Evolutionary conservation across 1,140 invertebrate genomes (phyloP), one percentile per base, ranked within the genome.

Genomic region (Fopius arisanus): DNA sequence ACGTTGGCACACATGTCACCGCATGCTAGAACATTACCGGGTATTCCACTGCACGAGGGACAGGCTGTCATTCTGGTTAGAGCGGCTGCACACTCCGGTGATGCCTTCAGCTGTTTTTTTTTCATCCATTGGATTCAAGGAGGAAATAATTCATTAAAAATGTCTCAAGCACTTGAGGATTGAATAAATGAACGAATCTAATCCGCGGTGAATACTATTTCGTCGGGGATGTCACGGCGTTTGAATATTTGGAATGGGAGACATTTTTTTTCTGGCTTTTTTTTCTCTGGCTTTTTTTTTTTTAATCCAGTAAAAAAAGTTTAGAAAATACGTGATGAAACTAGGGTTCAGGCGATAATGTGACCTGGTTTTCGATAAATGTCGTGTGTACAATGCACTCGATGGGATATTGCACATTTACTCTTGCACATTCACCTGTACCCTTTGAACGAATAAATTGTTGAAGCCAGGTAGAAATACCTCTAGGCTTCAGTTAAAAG

Each of bases 1-100:
- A 96, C 95, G 85, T 96, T 96, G 33, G 94, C 89, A 84, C 97
- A 99, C 88, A 95, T 97, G 75, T 93, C 92, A 76, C 92, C 92
- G 88, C 97, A 98, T 0, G 95, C 93, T 74, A 94, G 92, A 28
- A 93, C 88, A 79, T 89, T 88, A 78, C 88, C 86, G 79, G 89
- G 81, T 41, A 93, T 88, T 0, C 95, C 96, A 59, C 91, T 92
- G 85, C 97, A 98, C 40, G 92, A 90, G 28, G 94, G 94, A 84
- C 97, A 98, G 78, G 93, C 93, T 75, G 93, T 93, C 93, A 98
- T 96, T 77, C 92, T 92, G 59, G 93, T 94, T 79, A 97, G 88
- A 0, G 94, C 93, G 3, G 90, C 90, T 16, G 91, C 91, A 84
- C 97, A 98, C 26, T 94, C 92, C 10, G 91, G 63, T 14, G 86